Evolutionary conservation across 2,888 invertebrate species (phyloP).

Genomic region (Pelosia muscerda): DNA sequence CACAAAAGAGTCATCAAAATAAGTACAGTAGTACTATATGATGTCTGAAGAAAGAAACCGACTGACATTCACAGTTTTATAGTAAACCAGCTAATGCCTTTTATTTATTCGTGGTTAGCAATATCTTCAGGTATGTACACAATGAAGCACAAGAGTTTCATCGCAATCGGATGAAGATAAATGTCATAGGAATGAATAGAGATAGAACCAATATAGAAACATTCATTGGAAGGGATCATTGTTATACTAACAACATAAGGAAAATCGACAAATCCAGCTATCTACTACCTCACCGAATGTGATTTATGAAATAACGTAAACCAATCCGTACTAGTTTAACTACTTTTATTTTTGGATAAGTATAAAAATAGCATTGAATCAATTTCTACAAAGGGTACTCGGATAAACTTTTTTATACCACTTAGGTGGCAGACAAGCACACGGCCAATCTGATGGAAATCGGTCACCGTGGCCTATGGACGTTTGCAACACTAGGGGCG

Average conservation of each 20-base stretch:
- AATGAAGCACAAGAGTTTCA: background rate
- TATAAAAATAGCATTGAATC: no score
- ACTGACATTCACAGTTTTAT: background rate
- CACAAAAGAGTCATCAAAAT: background rate
- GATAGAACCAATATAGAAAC: background rate
- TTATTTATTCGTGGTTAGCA: background rate
- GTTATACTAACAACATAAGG: background rate
- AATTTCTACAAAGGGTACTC: no score
- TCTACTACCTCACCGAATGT: background rate
- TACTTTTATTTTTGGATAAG: no score
- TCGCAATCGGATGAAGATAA: background rate
- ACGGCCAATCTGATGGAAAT: no score
- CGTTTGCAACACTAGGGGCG: no score
- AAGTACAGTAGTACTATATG: background rate
- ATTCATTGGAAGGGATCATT: background rate
- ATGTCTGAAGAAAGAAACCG: background rate
- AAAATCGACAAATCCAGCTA: background rate
- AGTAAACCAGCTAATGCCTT: background rate
- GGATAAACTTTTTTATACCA: no score
- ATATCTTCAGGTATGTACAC: background rate
- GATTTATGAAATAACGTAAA: no score
- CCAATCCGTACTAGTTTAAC: no score
- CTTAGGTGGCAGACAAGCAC: no score
- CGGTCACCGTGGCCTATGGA: no score
- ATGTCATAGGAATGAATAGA: background rate